These are phyloP conservation scores for Sinocyclocheilus anophthalmus DNA, from an alignment of 2,113 vertebrate species.

Conservation along the genomic window DNA sequence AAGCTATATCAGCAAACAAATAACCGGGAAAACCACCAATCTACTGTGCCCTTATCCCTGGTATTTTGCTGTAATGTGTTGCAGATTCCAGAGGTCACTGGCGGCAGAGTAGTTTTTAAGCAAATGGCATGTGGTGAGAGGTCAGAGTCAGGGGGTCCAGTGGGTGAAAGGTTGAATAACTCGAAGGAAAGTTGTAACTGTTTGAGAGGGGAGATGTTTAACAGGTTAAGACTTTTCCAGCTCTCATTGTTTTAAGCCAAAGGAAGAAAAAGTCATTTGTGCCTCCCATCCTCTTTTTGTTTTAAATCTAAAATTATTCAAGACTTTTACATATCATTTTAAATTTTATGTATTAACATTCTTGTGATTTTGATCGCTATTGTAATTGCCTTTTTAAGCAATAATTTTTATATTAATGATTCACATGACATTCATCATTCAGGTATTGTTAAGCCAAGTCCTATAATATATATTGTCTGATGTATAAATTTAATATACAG, in stretches of 20 bases:
- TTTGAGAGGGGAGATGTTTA: constrained; percentile 75
- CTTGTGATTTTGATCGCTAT: neutral
- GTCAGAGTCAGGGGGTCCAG: constrained; percentile 74
- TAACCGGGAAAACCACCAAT: constrained; percentile 68
- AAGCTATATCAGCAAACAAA: constrained; percentile 74
- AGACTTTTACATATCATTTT: neutral
- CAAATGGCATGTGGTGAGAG: constrained; percentile 82
- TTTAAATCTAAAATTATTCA: constrained; percentile 43
- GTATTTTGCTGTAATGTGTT: constrained; percentile 72
- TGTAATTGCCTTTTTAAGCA: neutral
- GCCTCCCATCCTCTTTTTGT: constrained; percentile 17
- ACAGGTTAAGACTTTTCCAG: constrained; percentile 66
- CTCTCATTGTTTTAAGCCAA: constrained; percentile 35
- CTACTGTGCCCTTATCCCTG: constrained; percentile 68
- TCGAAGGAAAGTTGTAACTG: constrained; percentile 78
- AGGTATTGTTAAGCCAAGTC: neutral
- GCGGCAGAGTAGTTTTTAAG: constrained; percentile 73
- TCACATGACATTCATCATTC: neutral
- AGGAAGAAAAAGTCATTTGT: neutral
- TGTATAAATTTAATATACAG: neutral
- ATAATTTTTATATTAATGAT: neutral
- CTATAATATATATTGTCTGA: neutral
- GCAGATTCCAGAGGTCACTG: constrained; percentile 81
- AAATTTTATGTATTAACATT: neutral
- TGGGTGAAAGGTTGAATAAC: constrained; percentile 88